Base-by-base conservation (phyloP, 2,113 vertebrate species). In the Cryptotis parvus region DNA sequence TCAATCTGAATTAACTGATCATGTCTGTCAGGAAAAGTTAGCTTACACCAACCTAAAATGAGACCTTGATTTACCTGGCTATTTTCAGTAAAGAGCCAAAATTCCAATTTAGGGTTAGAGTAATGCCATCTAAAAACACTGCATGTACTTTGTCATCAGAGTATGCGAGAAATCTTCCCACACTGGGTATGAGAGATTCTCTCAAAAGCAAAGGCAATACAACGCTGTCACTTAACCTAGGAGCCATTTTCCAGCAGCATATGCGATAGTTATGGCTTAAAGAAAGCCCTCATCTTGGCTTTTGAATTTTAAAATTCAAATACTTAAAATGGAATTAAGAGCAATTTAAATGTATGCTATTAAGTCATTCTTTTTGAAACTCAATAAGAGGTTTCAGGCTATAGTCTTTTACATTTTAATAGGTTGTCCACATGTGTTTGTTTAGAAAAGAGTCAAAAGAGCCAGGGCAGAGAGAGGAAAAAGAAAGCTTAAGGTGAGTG, bases 241-340 rank as follows among this genome's bases (percentile, higher is more conserved):
- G 52, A 49, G 86, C 83, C 97, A 91, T 91, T 95, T 97, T 97
- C 98, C 98, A 98, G 96, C 98, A 98, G 94, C 98, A 98, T 75
- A 97, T 78, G 39, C 1, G 74, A 84, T 91, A 96, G 74, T 97
- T 98, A 91, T 96, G 97, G 90, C 87, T 97, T 95, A 98, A 92
- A 22, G 97, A 98, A 14, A 98, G 97, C n/a, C 84, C 94, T 98
- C 58, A 93, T 95, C 92, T 96, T 97, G 94, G 94, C 97, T n/a
- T n/a, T n/a, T n/a, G n/a, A n/a, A n/a, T n/a, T n/a, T n/a, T n/a
- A n/a, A 52, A 24, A 92, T 61, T 85, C 86, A 83, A 85, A 83
- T 87, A 66, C 72, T 75, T 84, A 80, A 94, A 35, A 74, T 20
- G 0, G 4, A 88, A 55, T 74, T 58, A 11, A 65, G 27, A 8